Percentiles rank a stretch among this genome's conserved stretches.
phyloP scores from a whole-genome alignment of 2,113 vertebrate species.

The Seriola aureovittata region DNA sequence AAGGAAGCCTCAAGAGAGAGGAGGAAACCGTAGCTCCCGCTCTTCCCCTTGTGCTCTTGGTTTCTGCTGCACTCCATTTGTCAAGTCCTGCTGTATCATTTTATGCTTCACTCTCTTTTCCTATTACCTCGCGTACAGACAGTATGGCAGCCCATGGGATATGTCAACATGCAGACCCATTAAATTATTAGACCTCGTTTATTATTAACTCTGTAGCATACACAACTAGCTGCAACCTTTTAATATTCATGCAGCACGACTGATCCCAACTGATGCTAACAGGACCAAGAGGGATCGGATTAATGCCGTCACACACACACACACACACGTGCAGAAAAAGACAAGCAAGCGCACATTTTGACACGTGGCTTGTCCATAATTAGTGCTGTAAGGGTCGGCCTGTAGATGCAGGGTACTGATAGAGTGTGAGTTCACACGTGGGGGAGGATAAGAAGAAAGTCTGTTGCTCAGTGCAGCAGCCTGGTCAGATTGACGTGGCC shows the following conservation, averaged over 20 bases:
- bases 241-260: conserved; percentile 80
- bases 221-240: conserved; percentile 67
- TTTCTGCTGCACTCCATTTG: conserved; percentile 36
- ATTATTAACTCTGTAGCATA: conserved; percentile 79
- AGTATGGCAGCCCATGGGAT: conserved; percentile 68
- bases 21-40: not conserved
- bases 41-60: conserved; percentile 12
- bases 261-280: conserved; percentile 65
- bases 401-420: conserved; percentile 2
- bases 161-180: conserved; percentile 76
- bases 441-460: conserved; percentile 6
- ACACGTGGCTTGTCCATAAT: conserved; percentile 39
- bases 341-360: conserved; percentile 27
- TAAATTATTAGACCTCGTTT: conserved; percentile 82
- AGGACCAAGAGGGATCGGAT: conserved; percentile 56
- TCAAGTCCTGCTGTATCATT: conserved; percentile 56
- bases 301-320: conserved; percentile 29
- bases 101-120: conserved; percentile 51
- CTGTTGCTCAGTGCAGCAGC: conserved; percentile 26
- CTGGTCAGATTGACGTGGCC: conserved; percentile 47
- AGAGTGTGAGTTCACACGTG: not conserved
- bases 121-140: conserved; percentile 56
- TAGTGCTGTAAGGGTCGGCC: conserved; percentile 11
- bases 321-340: conserved; percentile 17
- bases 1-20: conserved; percentile 11